Evolutionary conservation across 1,140 invertebrate species (phyloP), one percentile per base, ranked within the genome.

Genomic region (Dysdera silvatica): DNA sequence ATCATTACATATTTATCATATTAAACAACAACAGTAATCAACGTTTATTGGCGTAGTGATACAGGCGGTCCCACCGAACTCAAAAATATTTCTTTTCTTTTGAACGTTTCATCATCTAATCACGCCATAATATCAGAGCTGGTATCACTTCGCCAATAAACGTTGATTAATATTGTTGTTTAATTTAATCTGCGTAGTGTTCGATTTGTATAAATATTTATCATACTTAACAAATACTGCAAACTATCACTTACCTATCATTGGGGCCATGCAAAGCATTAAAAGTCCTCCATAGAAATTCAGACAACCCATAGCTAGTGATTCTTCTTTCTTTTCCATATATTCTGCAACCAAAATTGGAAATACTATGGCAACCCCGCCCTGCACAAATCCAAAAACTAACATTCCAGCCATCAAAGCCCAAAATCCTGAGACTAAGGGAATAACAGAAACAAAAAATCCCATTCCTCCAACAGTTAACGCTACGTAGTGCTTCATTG

Each of bases 211-310:
- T 16, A 47, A 23, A n/a, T 7, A 47, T 18, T 23, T n/a, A 18
- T 3, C 8, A 47, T 47, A 47, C 10, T 14, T 2, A 10, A 53
- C 4, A 55, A 32, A 33, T 14, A 26, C 33, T 7, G 14, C 23
- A 7, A 47, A 47, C 14, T 18, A 24, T 32, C 10, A 59, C 43
- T 37, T 49, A 63, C 61, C 61, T 31, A 63, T 63, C 61, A 63
- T 63, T 20, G 61, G 53, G 10, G 61, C 52, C 20, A 63, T 24
- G 5, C 18, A n/a, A 8, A 63, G 31, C 61, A 63, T 63, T 10
- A 63, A 28, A 24, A 63, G 41, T 16, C 61, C 61, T 0, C 61
- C 61, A 24, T 63, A 63, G 26, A 63, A 63, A 40, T 63, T 63
- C 28, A 56, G 14, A 16, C 61, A 63, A 7, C 61, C 61, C 61